Conservation (phyloP, 2,888 invertebrate genomes). For the Lithophane socia region DNA sequence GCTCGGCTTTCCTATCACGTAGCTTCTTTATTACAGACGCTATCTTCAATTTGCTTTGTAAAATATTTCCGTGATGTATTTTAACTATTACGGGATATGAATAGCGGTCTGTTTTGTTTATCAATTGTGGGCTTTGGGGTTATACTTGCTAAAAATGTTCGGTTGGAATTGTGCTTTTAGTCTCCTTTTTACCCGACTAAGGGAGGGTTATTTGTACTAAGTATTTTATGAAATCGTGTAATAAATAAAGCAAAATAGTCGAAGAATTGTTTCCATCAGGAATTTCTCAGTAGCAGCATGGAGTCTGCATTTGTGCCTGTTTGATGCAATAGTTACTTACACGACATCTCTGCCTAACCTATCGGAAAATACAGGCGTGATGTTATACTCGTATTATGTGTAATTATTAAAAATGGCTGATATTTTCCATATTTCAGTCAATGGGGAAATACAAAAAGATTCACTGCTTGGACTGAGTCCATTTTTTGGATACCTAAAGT, state of each 20-base stretch:
- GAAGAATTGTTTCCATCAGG: background rate
- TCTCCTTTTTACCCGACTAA: background rate
- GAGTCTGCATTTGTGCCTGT: too few relatives aligned
- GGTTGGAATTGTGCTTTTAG: too few relatives aligned
- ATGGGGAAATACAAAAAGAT: background rate
- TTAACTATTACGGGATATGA: constrained; percentile 43
- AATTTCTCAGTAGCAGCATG: background rate
- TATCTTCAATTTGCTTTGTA: constrained; percentile 63
- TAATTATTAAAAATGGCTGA: background rate
- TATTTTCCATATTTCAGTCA: background rate
- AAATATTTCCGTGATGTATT: constrained; percentile 58
- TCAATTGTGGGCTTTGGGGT: constrained; percentile 10
- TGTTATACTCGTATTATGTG: background rate
- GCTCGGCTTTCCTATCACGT: constrained; percentile 59
- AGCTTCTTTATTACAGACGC: constrained; percentile 53
- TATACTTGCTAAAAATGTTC: background rate
- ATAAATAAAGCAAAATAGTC: background rate
- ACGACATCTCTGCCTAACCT: too few relatives aligned
- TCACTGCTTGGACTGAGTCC: background rate
- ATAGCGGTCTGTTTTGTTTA: constrained; percentile 26
- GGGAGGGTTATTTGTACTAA: background rate
- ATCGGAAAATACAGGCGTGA: background rate
- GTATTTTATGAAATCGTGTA: background rate
- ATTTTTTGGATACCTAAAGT: too few relatives aligned
- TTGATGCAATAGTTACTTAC: background rate